Base-by-base conservation (phyloP, 2,113 vertebrate species). In the Muscicapa adusta region DNA sequence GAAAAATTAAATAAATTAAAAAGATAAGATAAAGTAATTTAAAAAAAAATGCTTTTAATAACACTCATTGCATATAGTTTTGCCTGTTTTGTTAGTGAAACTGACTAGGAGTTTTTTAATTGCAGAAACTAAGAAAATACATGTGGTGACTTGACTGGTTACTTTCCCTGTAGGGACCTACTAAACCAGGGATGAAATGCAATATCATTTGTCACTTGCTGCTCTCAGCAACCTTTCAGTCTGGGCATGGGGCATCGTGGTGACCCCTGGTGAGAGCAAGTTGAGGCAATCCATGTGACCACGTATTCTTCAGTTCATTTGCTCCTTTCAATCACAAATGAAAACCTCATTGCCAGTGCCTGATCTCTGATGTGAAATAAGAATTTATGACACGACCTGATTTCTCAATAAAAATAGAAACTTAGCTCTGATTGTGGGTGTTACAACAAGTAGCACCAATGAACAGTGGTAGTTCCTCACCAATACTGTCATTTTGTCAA, bases 301-400 rank as follows among this genome's bases (percentile, higher is more conserved):
- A 66, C 68, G 8, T 23, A 51, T 38, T 10, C 20, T 14, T 34
- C n/a, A 63, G n/a, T 34, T 90, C 8, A 38, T 65, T 62, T 77
- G 34, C 36, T 76, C 42, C 18, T 76, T 76, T 76, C 84, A 68
- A 61, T 74, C 60, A 53, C 23, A 80, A 66, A 58, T 33, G 10
- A 14, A 88, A 53, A 25, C 31, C 31, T 29, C 5, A 24, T 28
- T 65, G 33, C 25, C 38, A 89, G 7, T 43, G 42, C 15, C 5
- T 22, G 12, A 78, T 34, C 14, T 36, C n/a, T 56, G 14, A 36
- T 31, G 22, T n/a, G 53, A 76, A 93, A 61, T 14, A 16, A 19
- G 9, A 88, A 58, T 57, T 67, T 68, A 45, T 0, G 1, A 48
- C 1, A 2, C 1, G 5, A n/a, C 23, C 12, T 71, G 42, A 73